A percentile compares a stretch with the other conserved stretches of the same genome.
phyloP scores from a whole-genome alignment of 2,888 invertebrate genomes.

The Mesorhabditis spiculigera region DNA sequence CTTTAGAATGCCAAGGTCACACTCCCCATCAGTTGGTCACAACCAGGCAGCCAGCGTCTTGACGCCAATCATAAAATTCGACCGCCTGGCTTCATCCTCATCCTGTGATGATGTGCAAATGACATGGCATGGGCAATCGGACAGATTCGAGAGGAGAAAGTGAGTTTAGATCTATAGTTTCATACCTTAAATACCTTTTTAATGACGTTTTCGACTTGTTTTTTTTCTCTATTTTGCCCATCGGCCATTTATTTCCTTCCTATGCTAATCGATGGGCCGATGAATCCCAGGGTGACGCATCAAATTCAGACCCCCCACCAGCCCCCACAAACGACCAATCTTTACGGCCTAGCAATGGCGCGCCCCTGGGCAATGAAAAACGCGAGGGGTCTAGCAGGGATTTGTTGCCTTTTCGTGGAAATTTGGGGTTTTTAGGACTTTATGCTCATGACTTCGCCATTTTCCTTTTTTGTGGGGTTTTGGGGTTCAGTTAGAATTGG shows the following conservation, averaged over 20 bases:
- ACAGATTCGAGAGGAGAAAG: background rate
- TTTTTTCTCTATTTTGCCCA: background rate
- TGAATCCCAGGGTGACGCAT: conserved; percentile 2
- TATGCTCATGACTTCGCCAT: too few relatives aligned
- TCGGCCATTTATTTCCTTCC: background rate
- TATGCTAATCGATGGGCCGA: background rate
- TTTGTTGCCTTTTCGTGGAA: too few relatives aligned
- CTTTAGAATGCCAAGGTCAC: background rate
- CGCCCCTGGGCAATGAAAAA: too few relatives aligned
- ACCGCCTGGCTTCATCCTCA: background rate
- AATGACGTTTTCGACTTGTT: background rate
- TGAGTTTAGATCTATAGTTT: background rate
- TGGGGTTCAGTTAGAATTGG: too few relatives aligned
- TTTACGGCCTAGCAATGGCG: too few relatives aligned
- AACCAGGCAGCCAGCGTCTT: background rate
- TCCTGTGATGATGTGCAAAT: background rate
- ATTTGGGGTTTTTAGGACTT: too few relatives aligned
- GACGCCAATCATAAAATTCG: background rate
- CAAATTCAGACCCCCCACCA: background rate
- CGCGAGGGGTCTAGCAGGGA: too few relatives aligned
- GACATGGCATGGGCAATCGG: background rate
- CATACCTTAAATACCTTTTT: background rate
- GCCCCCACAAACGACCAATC: too few relatives aligned
- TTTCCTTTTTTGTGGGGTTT: too few relatives aligned
- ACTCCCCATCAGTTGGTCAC: background rate